These are phyloP conservation scores for Panzeria rudis DNA, from an alignment of 2,888 invertebrate genomes.

Conservation along the genomic window DNA sequence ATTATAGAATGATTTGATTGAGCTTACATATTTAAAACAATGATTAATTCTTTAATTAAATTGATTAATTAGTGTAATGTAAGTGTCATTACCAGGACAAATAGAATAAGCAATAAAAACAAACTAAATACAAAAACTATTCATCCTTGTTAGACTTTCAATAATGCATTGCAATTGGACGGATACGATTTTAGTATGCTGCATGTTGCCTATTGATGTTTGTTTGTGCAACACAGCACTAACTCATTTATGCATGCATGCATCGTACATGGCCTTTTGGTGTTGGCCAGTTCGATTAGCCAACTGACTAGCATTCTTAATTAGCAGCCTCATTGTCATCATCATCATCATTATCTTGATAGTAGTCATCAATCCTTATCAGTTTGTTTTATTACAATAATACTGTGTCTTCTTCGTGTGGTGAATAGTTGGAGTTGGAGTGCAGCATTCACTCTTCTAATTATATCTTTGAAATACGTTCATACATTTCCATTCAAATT, in stretches of 20 bases:
- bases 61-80: background rate
- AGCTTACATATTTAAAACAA: conserved; percentile 4
- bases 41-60: conserved; percentile 5
- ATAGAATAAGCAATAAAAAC: conserved; percentile 14
- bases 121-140: conserved; percentile 14
- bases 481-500: background rate
- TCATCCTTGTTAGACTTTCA: background rate
- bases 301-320: conserved; percentile 70
- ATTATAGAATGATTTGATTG: conserved; percentile 10
- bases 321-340: conserved; percentile 53
- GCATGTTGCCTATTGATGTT: background rate
- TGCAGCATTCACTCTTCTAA: conserved; percentile 6
- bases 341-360: conserved; percentile 25
- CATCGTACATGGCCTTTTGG: conserved; percentile 10
- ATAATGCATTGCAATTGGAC: conserved; percentile 53
- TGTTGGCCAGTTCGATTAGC: conserved; percentile 57
- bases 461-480: background rate
- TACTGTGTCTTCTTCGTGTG: conserved; percentile 18
- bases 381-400: conserved; percentile 29
- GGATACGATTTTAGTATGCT: conserved; percentile 49
- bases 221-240: conserved; percentile 32
- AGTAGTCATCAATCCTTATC: conserved; percentile 12
- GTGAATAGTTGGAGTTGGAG: background rate
- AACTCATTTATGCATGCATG: conserved; percentile 17
- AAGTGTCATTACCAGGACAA: background rate